Evolutionary conservation across 2,113 vertebrate genomes (phyloP).

Genomic region (Pelodiscus sinensis): DNA sequence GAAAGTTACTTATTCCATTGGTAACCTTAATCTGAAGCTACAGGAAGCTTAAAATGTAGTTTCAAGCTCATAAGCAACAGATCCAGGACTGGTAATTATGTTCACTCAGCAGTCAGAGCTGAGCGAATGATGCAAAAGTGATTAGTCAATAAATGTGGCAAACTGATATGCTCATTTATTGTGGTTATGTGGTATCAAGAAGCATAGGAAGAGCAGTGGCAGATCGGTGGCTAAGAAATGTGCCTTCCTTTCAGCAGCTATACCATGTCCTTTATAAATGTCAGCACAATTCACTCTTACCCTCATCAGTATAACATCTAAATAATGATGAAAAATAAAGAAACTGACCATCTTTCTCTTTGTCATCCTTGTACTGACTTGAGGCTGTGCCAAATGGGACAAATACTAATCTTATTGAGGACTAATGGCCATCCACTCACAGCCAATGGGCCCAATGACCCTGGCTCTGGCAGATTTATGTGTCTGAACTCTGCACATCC

Average conservation of each 20-base stretch:
- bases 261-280: conserved; percentile 50
- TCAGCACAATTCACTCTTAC: conserved; percentile 57
- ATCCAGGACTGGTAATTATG: conserved; percentile 20
- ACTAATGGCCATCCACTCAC: neutral
- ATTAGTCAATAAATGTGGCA: conserved; percentile 35
- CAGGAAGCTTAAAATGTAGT: neutral
- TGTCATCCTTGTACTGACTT: neutral
- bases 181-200: conserved; percentile 50
- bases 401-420: neutral
- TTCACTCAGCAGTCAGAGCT: neutral
- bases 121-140: conserved; percentile 28
- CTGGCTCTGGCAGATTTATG: neutral
- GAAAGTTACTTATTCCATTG: neutral
- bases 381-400: conserved; percentile 6
- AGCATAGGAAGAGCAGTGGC: conserved; percentile 25
- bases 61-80: neutral
- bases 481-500: neutral
- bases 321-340: conserved; percentile 18
- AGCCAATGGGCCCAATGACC: neutral
- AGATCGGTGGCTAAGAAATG: neutral
- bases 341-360: conserved; percentile 35
- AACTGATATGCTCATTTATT: conserved; percentile 47
- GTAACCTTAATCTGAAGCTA: neutral
- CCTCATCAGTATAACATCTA: conserved; percentile 2
- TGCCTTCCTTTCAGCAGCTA: conserved; percentile 47